These are phyloP conservation scores for Potamarius usumacintae DNA, from an alignment of 2,113 vertebrate species.

Conservation along the genomic window DNA sequence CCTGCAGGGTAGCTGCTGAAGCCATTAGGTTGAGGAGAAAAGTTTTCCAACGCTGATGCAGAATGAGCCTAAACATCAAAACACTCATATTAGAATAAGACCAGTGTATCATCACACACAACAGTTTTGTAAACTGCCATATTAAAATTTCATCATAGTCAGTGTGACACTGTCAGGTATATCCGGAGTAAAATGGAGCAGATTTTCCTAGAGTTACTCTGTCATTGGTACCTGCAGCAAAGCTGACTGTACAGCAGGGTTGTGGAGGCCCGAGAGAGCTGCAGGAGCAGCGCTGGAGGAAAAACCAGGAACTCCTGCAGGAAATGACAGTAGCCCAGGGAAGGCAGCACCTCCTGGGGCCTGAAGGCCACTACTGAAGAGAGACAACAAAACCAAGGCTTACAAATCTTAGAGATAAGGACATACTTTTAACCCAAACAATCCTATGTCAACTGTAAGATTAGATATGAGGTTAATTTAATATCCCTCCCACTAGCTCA, in stretches of 20 bases:
- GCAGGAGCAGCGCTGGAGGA: slow-evolving; percentile 82
- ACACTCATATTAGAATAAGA: not conserved
- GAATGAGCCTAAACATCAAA: slow-evolving; percentile 79
- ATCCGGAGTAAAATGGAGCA: not conserved
- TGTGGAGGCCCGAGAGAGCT: slow-evolving; percentile 85
- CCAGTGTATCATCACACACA: not conserved
- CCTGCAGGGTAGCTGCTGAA: slow-evolving; percentile 87
- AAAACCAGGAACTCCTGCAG: slow-evolving; percentile 85
- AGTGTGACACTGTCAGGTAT: not conserved
- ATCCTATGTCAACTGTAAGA: not conserved
- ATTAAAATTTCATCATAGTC: not conserved
- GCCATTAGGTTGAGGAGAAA: slow-evolving; percentile 84
- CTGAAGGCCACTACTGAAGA: slow-evolving; percentile 82
- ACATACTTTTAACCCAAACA: not conserved
- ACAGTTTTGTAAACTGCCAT: not conserved
- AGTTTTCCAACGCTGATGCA: slow-evolving; percentile 85
- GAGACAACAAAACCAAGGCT: not conserved
- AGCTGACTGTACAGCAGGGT: slow-evolving; percentile 85
- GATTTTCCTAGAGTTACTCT: no score
- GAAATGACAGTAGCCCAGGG: slow-evolving; percentile 88
- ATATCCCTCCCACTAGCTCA: not conserved
- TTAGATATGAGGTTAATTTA: not conserved
- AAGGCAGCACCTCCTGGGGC: slow-evolving; percentile 84
- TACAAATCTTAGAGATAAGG: not conserved
- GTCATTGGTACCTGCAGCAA: slow-evolving; percentile 82